phyloP scores from a whole-genome alignment of 2,888 invertebrate species.

The Philopedon plagiatum region DNA sequence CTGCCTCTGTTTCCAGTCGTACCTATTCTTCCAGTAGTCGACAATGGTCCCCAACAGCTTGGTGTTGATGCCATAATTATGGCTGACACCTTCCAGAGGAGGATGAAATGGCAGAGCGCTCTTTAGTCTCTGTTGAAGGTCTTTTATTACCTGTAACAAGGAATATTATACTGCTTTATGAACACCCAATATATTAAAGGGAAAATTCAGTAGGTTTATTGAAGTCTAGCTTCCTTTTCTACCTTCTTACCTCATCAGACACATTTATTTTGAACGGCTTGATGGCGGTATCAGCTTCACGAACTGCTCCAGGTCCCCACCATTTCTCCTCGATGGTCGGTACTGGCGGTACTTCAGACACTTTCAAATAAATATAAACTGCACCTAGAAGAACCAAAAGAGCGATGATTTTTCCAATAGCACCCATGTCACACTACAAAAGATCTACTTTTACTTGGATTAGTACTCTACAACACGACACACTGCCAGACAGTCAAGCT shows the following conservation, averaged over 20 bases:
- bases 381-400: neutral
- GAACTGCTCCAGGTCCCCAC: constrained; percentile 74
- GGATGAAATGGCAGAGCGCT: constrained; percentile 53
- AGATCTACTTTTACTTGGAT: no score
- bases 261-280: constrained; percentile 75
- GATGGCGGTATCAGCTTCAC: constrained; percentile 71
- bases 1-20: constrained; percentile 77
- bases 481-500: no score
- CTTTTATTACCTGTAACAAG: constrained; percentile 63
- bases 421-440: no score
- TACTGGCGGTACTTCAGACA: constrained; percentile 53
- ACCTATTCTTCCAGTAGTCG: constrained; percentile 82
- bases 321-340: constrained; percentile 68
- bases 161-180: no score
- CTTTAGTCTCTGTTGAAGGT: constrained; percentile 20
- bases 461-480: no score
- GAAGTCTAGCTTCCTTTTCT: no score
- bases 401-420: neutral
- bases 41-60: constrained; percentile 77
- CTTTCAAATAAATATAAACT: constrained; percentile 31
- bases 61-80: constrained; percentile 86
- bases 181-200: no score
- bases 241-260: constrained; percentile 75
- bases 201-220: no score
- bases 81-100: constrained; percentile 78